Percentiles rank a stretch among this genome's conserved stretches.
These are phyloP conservation scores for Drosophila prostipennis DNA, from an alignment of 2,888 invertebrate species.

Conservation along the genomic window DNA sequence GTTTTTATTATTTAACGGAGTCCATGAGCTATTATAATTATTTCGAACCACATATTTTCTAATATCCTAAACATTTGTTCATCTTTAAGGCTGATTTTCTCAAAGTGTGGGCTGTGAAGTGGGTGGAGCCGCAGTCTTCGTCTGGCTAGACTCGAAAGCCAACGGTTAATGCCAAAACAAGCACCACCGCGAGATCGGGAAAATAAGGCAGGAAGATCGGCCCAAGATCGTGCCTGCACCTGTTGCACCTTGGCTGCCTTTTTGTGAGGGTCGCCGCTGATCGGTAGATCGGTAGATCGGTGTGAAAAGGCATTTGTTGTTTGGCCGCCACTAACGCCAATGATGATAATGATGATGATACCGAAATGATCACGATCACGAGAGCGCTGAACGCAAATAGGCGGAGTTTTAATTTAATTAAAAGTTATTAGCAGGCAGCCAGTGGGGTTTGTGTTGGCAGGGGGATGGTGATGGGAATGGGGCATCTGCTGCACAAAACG, in stretches of 20 bases:
- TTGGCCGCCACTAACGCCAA: conserved; percentile 49
- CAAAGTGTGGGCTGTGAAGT: conserved; percentile 22
- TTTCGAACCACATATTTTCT: background rate
- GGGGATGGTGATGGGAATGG: too few species aligned
- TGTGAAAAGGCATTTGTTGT: conserved; percentile 74
- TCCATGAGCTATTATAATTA: too few species aligned
- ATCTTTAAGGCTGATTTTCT: background rate
- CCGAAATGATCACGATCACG: conserved; percentile 60
- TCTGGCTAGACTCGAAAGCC: conserved; percentile 30
- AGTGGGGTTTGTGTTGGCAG: conserved; percentile 9
- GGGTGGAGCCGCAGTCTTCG: conserved; percentile 33
- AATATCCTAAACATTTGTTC: background rate
- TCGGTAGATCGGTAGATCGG: background rate
- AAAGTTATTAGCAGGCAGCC: conserved; percentile 72
- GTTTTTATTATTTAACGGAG: too few species aligned
- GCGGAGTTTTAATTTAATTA: conserved; percentile 79
- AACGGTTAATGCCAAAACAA: conserved; percentile 38
- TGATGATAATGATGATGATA: conserved; percentile 38
- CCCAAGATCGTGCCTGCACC: conserved; percentile 61
- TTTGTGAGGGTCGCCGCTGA: conserved; percentile 19
- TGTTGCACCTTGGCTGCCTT: conserved; percentile 39
- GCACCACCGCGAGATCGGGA: background rate
- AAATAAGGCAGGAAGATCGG: conserved; percentile 9
- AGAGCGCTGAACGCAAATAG: conserved; percentile 66
- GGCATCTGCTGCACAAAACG: background rate